Base-by-base conservation (phyloP, 2,888 invertebrate species). In the Nemotelus nigrinus region DNA sequence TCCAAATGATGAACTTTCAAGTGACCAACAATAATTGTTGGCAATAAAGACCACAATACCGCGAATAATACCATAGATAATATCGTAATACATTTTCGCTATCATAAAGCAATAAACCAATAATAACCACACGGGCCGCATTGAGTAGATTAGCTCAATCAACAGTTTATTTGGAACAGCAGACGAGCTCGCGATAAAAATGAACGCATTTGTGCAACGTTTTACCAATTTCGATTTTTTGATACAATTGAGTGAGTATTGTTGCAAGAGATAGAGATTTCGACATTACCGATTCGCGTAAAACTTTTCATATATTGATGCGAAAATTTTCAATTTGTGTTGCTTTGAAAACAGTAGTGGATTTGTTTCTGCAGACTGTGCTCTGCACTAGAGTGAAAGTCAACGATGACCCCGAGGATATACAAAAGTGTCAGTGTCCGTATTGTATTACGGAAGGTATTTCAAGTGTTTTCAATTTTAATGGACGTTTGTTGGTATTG, bases 211-310 rank as follows among this genome's bases (percentile, higher is more conserved):
- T 63, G 47, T 63, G 63, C 74, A 74, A 44, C 74, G 74, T 5
- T 39, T 74, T 39, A 60, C 74, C 39, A 74, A 74, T 60, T 74
- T 74, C 60, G 74, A 74, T 39, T 60, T 74, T 60, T 39, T 74
- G 60, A 50, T 74, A n/a, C 74, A 74, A 48, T 48, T 74, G 41
- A 74, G 74, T 74, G 74, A 74, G 74, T 74, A 47, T 10, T 50
- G 58, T 10, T 39, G 63, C 41, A 2, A 41, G 70, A 5, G 41
- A 41, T 70, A 70, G 70, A n/a, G 25, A 50, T 57, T 8, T 44
- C 39, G 7, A 45, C n/a, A 44, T 53, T 70, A 43, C 43, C 5
- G 65, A 25, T 47, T 65, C 47, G 65, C 8, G 25, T 64, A 7
- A 25, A 10, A 43, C 43, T 68, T 7, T 4, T 64, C 10, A 25